These are phyloP conservation scores for Platygyra sinensis DNA, from an alignment of 64 coral and sea anemone species.

Conservation along the genomic window DNA sequence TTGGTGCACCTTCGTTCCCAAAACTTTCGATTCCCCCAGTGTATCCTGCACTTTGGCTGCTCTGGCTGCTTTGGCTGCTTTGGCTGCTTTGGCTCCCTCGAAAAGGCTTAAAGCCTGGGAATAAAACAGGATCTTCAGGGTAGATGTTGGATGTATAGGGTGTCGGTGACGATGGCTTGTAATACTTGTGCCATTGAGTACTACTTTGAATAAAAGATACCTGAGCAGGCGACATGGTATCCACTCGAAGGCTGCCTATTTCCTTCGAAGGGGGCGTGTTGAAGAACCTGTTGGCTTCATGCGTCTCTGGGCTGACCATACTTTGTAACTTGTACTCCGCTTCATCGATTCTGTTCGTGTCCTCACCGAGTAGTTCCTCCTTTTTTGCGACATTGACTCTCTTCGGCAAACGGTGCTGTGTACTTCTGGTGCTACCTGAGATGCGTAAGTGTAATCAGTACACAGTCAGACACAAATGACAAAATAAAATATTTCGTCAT, in stretches of 20 bases:
- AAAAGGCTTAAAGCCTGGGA: conserved; percentile 5
- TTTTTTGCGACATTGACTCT: conserved; percentile 60
- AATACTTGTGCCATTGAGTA: conserved; percentile 71
- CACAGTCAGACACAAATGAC: background rate
- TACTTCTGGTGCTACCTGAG: background rate
- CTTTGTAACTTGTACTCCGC: conserved; percentile 79
- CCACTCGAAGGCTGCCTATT: conserved; percentile 40
- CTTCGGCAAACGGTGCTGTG: background rate
- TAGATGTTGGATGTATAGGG: conserved; percentile 30
- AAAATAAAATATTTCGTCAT: background rate
- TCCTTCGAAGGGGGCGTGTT: conserved; percentile 10
- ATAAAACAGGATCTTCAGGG: conserved; percentile 67
- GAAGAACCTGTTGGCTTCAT: conserved; percentile 34
- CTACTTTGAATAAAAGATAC: conserved; percentile 60
- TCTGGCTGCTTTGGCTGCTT: background rate
- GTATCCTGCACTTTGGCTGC: background rate
- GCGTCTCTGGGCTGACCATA: conserved; percentile 77
- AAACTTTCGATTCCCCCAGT: background rate
- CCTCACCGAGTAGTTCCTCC: conserved; percentile 79
- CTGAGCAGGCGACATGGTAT: conserved; percentile 65
- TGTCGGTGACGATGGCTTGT: conserved; percentile 12
- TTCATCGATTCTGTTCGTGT: conserved; percentile 68
- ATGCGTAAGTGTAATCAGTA: background rate
- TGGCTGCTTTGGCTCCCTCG: background rate
- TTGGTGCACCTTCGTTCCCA: background rate